These are phyloP conservation scores for Lathamus discolor DNA, from an alignment of 2,113 vertebrate species.

Conservation along the genomic window DNA sequence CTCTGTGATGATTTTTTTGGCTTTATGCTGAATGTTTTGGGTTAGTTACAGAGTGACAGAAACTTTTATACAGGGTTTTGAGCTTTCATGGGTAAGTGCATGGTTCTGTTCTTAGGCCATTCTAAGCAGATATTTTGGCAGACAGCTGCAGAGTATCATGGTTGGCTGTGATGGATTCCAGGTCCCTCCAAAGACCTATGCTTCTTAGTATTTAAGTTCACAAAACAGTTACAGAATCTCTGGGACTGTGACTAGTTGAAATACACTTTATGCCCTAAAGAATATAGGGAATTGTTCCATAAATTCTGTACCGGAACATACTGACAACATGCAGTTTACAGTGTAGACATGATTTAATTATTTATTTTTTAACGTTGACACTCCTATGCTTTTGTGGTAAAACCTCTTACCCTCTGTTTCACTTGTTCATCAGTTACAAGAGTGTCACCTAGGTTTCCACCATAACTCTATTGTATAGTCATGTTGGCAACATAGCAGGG, in stretches of 20 bases:
- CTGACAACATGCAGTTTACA: neutral
- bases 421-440: neutral
- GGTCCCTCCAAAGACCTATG: neutral
- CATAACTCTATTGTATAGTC: neutral
- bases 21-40: neutral
- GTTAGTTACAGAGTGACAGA: neutral
- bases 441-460: neutral
- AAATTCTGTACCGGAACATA: neutral
- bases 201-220: neutral
- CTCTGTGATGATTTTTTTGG: neutral
- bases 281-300: neutral
- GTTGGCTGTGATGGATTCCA: neutral
- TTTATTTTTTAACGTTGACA: neutral
- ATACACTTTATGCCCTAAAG: neutral
- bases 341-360: neutral
- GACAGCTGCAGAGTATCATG: neutral
- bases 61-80: neutral
- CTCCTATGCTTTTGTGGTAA: neutral
- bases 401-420: neutral
- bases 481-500: neutral
- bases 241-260: neutral
- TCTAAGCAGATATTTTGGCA: neutral
- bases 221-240: neutral
- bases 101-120: neutral
- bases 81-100: neutral